A percentile compares a stretch with the other conserved stretches of the same genome.
These are phyloP conservation scores for Pseudochromis fuscus DNA, from an alignment of 2,797 vertebrate species.

Conservation along the genomic window DNA sequence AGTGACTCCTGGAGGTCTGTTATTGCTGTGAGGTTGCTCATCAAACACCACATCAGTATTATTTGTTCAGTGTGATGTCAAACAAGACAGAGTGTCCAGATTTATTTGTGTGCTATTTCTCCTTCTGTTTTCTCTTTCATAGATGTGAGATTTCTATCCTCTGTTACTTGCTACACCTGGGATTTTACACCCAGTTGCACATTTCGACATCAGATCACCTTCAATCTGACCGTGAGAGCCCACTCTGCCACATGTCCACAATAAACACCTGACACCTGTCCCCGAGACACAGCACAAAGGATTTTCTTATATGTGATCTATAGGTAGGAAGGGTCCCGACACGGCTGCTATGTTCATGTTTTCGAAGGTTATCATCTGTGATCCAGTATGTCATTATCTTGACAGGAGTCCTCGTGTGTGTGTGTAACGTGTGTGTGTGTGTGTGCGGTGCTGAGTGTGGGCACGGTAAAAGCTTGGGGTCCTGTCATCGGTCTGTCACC, in stretches of 20 bases:
- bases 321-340: neutral
- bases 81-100: neutral
- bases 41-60: neutral
- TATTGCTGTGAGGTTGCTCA: neutral
- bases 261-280: slow-evolving; percentile 35
- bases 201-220: slow-evolving; percentile 29
- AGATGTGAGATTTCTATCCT: slow-evolving; percentile 20
- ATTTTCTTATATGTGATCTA: slow-evolving; percentile 24
- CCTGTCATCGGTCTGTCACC: slow-evolving; percentile 58
- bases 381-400: slow-evolving; percentile 41
- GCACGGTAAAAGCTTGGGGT: slow-evolving; percentile 49
- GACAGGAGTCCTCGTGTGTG: slow-evolving; percentile 37
- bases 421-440: slow-evolving; percentile 19
- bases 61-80: neutral
- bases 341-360: slow-evolving; percentile 18
- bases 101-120: neutral
- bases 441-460: slow-evolving; percentile 18
- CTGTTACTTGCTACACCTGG: slow-evolving; percentile 15
- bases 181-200: slow-evolving; percentile 8
- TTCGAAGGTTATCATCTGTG: slow-evolving; percentile 26
- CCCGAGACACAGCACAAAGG: neutral
- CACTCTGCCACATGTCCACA: slow-evolving; percentile 28
- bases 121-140: slow-evolving; percentile 10
- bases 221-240: slow-evolving; percentile 16
- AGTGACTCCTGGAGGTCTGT: slow-evolving; percentile 1